Percentiles rank a stretch among this genome's conserved stretches.
Conservation (phyloP, 2,113 vertebrate genomes). For the Irena cyanogastra region DNA sequence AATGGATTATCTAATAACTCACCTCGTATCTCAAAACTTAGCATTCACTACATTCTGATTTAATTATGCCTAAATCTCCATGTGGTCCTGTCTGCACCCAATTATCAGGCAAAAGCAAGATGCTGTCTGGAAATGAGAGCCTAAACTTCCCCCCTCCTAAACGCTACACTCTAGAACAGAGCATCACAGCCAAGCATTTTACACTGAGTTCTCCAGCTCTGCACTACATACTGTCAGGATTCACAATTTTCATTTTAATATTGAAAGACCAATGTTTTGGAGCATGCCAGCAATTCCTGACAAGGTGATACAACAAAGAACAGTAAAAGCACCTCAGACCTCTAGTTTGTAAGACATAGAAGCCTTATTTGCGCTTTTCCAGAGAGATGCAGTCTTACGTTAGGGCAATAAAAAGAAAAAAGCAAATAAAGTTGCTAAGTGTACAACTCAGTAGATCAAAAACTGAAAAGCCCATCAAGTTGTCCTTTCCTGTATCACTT, state of each 20-base stretch:
- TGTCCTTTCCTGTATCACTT: background rate
- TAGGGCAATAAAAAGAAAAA: background rate
- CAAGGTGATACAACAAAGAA: background rate
- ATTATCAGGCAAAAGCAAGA: background rate
- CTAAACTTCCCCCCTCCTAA: background rate
- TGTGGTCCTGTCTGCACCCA: background rate
- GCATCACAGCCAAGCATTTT: background rate
- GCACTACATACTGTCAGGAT: accelerated
- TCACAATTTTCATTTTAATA: background rate
- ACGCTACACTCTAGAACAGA: background rate
- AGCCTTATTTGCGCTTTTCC: background rate
- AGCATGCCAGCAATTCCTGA: background rate
- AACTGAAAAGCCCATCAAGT: background rate
- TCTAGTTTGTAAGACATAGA: accelerated
- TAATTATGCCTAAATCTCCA: background rate
- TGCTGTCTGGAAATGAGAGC: background rate
- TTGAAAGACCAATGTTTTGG: background rate
- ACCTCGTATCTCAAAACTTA: background rate
- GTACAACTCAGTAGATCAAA: background rate
- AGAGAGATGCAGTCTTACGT: background rate
- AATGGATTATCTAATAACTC: background rate
- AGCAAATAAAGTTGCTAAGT: background rate
- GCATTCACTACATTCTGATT: background rate
- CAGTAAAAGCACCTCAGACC: background rate
- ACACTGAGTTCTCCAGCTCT: background rate